Conservation (phyloP, 1,140 invertebrate species). For the Archivesica marissinica region DNA sequence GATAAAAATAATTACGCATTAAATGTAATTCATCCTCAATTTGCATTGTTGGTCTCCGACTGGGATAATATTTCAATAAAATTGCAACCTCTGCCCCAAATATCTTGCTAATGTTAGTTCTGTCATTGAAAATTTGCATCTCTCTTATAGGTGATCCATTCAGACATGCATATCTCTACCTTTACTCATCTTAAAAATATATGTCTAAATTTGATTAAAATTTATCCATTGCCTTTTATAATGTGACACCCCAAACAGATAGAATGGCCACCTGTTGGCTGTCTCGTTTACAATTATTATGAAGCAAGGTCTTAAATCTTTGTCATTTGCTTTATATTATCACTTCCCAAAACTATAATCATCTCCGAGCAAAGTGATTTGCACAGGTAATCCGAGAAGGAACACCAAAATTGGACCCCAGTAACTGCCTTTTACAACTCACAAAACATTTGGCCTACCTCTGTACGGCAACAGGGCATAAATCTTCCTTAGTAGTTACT, state of each 20-base stretch:
- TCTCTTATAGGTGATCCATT: neutral
- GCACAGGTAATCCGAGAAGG: slow-evolving; percentile 36
- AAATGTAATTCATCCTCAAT: slow-evolving; percentile 2
- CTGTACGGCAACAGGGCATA: slow-evolving; percentile 38
- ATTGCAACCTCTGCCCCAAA: neutral
- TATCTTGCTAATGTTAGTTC: slow-evolving; percentile 9
- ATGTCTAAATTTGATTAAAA: slow-evolving; percentile 52
- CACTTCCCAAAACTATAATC: slow-evolving; percentile 60
- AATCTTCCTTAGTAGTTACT: too few species aligned
- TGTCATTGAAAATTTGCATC: slow-evolving; percentile 42
- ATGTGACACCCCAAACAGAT: slow-evolving; percentile 40
- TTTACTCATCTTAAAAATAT: slow-evolving; percentile 57
- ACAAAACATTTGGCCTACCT: slow-evolving; percentile 38
- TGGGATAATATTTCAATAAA: slow-evolving; percentile 22
- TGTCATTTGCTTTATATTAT: slow-evolving; percentile 63
- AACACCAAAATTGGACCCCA: slow-evolving; percentile 32
- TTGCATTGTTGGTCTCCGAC: neutral
- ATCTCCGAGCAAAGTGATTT: slow-evolving; percentile 49
- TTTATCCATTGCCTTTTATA: slow-evolving; percentile 21
- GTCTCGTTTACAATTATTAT: slow-evolving; percentile 48
- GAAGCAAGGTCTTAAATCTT: slow-evolving; percentile 52
- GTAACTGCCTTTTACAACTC: slow-evolving; percentile 22
- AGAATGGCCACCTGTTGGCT: slow-evolving; percentile 34
- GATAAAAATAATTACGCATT: too few species aligned
- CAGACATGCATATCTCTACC: slow-evolving; percentile 29